These are phyloP conservation scores for Oxyscelio sp. DNA, from an alignment of 2,888 invertebrate genomes.

Conservation along the genomic window DNA sequence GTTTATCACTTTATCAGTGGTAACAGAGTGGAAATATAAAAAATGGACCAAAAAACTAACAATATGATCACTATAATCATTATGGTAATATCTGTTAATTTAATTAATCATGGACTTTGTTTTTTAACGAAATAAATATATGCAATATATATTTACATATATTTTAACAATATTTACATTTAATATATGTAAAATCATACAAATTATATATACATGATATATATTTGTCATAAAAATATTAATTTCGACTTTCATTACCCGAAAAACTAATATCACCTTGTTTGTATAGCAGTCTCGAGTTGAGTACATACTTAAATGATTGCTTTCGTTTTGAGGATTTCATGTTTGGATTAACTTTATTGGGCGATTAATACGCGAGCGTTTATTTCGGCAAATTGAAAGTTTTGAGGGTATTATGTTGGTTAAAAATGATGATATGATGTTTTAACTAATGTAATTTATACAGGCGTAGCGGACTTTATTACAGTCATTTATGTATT, in stretches of 20 bases:
- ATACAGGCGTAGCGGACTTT: slow-evolving; percentile 37
- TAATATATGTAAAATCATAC: too few relatives aligned
- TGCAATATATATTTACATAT: too few relatives aligned
- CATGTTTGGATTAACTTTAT: slow-evolving; percentile 31
- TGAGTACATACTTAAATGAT: slow-evolving; percentile 28
- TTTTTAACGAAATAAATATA: too few relatives aligned
- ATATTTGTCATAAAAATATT: too few relatives aligned
- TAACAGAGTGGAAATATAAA: too few relatives aligned
- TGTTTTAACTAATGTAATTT: slow-evolving; percentile 63
- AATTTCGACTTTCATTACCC: slow-evolving; percentile 14
- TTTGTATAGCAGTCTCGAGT: slow-evolving; percentile 6
- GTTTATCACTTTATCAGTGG: too few relatives aligned
- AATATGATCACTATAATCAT: too few relatives aligned
- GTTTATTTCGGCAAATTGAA: slow-evolving; percentile 50
- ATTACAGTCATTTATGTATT: slow-evolving; percentile 67
- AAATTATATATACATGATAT: too few relatives aligned
- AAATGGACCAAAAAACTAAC: too few relatives aligned
- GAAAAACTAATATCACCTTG: slow-evolving; percentile 19
- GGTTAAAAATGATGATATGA: slow-evolving; percentile 30
- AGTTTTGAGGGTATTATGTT: slow-evolving; percentile 5
- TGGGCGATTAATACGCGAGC: slow-evolving; percentile 6
- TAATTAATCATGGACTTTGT: too few relatives aligned
- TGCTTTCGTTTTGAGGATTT: slow-evolving; percentile 25
- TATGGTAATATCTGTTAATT: too few relatives aligned
- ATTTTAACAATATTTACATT: too few relatives aligned